A percentile compares a stretch with the other conserved stretches of the same genome.
These are phyloP conservation scores for Lysiphlebus fabarum DNA, from an alignment of 1,140 invertebrate genomes.

Conservation along the genomic window DNA sequence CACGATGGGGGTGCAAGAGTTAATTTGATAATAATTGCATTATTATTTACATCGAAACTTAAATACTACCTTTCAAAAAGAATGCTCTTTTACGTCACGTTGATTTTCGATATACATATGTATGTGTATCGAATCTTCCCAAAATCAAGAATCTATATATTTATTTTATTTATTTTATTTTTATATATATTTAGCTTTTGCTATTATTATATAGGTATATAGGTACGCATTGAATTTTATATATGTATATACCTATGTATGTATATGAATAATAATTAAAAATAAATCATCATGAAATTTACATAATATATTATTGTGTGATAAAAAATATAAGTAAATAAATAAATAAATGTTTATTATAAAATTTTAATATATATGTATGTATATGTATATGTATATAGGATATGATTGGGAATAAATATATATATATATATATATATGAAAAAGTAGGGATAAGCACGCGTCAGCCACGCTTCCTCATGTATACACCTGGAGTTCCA, in stretches of 20 bases:
- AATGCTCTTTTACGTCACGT: slow-evolving; percentile 30
- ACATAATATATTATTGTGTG: too few relatives aligned
- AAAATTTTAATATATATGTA: not conserved
- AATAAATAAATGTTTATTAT: slow-evolving; percentile 5
- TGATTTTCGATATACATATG: slow-evolving; percentile 3
- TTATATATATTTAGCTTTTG: not conserved
- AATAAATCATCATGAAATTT: too few relatives aligned
- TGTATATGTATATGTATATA: too few relatives aligned
- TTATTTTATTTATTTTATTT: not conserved
- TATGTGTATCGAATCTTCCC: not conserved
- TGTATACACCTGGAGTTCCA: slow-evolving; percentile 42
- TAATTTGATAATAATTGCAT: slow-evolving; percentile 50
- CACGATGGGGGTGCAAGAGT: slow-evolving; percentile 41
- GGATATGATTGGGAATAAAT: too few relatives aligned
- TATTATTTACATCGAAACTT: slow-evolving; percentile 40
- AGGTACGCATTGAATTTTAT: too few relatives aligned
- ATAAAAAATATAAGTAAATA: too few relatives aligned
- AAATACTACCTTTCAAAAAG: slow-evolving; percentile 46
- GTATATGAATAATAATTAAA: too few relatives aligned
- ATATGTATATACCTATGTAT: too few relatives aligned
- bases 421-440: too few relatives aligned
- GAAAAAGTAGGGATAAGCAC: slow-evolving; percentile 54
- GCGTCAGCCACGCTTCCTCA: slow-evolving; percentile 51
- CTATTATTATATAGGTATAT: too few relatives aligned
- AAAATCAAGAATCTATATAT: not conserved